These are phyloP conservation scores for Halichondria panicea DNA, from an alignment of 37 sponge, comb jelly and placozoan genomes.

Conservation along the genomic window DNA sequence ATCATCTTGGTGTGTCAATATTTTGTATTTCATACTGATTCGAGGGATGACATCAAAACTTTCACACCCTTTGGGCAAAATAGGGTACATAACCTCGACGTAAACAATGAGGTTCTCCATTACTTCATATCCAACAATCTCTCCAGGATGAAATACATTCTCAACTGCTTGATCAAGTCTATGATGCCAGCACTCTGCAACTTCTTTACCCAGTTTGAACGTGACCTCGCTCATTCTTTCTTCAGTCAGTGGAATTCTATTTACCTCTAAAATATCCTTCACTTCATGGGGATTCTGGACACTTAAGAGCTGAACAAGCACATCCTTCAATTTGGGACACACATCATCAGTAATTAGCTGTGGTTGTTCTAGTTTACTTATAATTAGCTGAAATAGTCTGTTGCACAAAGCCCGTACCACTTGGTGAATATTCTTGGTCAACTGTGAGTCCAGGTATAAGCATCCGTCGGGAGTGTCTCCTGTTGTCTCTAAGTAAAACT, in stretches of 20 bases:
- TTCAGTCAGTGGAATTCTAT: background rate
- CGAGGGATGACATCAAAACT: background rate
- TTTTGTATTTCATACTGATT: conserved; percentile 13
- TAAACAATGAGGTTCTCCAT: conserved; percentile 26
- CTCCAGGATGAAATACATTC: conserved; percentile 49
- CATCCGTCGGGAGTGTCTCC: too few species aligned
- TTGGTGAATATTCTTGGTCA: too few species aligned
- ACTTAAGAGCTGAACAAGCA: too few species aligned
- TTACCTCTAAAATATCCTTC: background rate
- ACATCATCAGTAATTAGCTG: too few species aligned
- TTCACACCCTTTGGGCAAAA: background rate
- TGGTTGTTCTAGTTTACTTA: too few species aligned
- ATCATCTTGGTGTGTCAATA: conserved; percentile 18
- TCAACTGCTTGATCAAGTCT: conserved; percentile 37
- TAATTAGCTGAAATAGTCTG: too few species aligned
- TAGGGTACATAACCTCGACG: conserved; percentile 36
- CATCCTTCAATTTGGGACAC: too few species aligned
- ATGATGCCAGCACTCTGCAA: conserved; percentile 35
- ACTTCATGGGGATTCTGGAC: background rate
- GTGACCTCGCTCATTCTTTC: background rate
- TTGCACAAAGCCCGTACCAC: too few species aligned
- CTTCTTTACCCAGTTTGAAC: conserved; percentile 21
- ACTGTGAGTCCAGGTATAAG: too few species aligned
- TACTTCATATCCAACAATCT: conserved; percentile 65
- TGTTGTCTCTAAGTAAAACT: too few species aligned